Evolutionary conservation across 1,140 invertebrate species (phyloP), one percentile per base, ranked within the genome.

Genomic region (Meteorus sp.): DNA sequence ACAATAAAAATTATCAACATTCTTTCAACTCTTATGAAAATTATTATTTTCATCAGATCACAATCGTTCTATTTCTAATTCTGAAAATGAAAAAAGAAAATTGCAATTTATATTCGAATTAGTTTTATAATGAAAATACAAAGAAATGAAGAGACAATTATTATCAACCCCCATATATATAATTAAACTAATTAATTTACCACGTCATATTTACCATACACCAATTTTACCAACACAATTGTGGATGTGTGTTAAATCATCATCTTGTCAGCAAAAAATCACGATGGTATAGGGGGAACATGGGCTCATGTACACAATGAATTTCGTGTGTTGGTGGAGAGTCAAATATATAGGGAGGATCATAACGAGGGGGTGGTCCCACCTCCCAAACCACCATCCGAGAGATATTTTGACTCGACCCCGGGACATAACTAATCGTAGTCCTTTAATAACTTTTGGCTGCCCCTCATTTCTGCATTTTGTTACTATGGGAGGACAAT

Each of bases 351-450:
- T n/a, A 37, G 27, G 56, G 45, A 35, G 31, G 48, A 51, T 64
- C 33, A 56, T 64, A 68, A 70, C 60, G 57, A 62, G 63, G 27
- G 48, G 63, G 60, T 62, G 60, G 60, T 29, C 39, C 27, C 25
- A 13, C 22, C 41, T 51, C 17, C 45, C 52, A 29, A n/a, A 11
- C 31, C 33, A 52, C 43, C 27, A 57, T 54, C 57, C 41, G 31
- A 37, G 48, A 41, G 51, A 63, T 50, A 59, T 53, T 53, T 54
- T n/a, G n/a, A n/a, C n/a, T 63, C 58, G 48, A 52, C 44, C 50
- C 67, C 64, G 66, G 68, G 70, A 72, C 71, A 72, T 72, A 76
- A 75, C 76, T 78, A 76, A 78, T 78, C 73, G 74, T 68, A 63
- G 67, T 68, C 70, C 67, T 62, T 65, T 74, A 75, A 75, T 76